A percentile compares a stretch with the other conserved stretches of the same genome.
Evolutionary conservation across 2,113 vertebrate genomes (phyloP).

Genomic region (Cinclus cinclus): DNA sequence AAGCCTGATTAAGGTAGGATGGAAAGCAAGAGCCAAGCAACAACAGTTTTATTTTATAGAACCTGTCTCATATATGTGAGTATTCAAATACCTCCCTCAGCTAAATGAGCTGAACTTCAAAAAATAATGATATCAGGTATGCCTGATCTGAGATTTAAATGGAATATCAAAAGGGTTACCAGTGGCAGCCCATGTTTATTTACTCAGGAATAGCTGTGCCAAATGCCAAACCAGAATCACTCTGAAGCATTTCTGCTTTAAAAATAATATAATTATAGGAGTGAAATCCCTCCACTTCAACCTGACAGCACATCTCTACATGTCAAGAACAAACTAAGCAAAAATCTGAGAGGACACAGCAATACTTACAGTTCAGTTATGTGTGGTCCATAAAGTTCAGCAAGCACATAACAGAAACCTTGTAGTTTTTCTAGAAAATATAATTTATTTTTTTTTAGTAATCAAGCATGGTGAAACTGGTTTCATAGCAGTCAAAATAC

Average conservation of each 20-base stretch:
- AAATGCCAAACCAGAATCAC: background rate
- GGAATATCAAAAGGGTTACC: background rate
- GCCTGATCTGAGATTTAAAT: background rate
- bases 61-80: rapidly evolving
- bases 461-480: background rate
- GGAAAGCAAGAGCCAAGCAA: background rate
- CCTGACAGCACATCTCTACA: background rate
- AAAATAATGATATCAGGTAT: background rate
- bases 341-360: background rate
- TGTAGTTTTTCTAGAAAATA: constrained; percentile 72
- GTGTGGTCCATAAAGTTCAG: constrained; percentile 60
- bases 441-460: background rate
- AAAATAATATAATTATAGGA: background rate
- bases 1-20: constrained; percentile 12
- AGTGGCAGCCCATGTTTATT: background rate
- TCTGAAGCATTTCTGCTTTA: background rate
- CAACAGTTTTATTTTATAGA: background rate
- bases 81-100: constrained; percentile 30
- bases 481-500: background rate
- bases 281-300: background rate
- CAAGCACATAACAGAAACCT: constrained; percentile 61
- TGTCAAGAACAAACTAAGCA: background rate
- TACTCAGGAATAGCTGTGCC: background rate
- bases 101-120: background rate
- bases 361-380: constrained; percentile 77